Conservation (phyloP, 2,113 vertebrate species). For the Phrynosoma platyrhinos region DNA sequence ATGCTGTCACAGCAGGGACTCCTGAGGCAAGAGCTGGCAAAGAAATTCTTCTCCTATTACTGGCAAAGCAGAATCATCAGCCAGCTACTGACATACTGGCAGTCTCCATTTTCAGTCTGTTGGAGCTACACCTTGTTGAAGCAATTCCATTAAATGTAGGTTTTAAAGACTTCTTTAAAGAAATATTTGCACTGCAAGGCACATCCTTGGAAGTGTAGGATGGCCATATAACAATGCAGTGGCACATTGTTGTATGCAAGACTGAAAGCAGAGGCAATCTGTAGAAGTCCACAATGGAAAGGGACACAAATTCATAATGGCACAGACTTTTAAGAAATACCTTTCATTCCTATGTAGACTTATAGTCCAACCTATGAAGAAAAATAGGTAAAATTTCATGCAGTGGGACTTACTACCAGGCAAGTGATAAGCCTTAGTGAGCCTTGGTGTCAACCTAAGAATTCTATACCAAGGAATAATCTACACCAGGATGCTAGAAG, state of each 20-base stretch:
- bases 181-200: slow-evolving; percentile 67
- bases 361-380: too few species aligned
- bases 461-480: not conserved
- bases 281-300: slow-evolving; percentile 50
- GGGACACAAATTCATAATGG: not conserved
- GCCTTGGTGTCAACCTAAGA: not conserved
- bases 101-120: slow-evolving; percentile 73
- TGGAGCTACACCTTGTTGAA: slow-evolving; percentile 63
- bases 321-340: not conserved
- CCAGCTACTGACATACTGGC: slow-evolving; percentile 69
- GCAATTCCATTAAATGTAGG: slow-evolving; percentile 77
- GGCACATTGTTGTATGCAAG: slow-evolving; percentile 39
- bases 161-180: slow-evolving; percentile 61
- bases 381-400: too few species aligned
- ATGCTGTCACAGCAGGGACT: slow-evolving; percentile 76
- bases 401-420: not conserved
- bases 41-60: slow-evolving; percentile 57
- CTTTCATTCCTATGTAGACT: too few species aligned
- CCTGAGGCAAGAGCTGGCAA: slow-evolving; percentile 67
- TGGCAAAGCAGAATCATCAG: slow-evolving; percentile 68
- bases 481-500: too few species aligned
- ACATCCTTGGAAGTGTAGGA: slow-evolving; percentile 54
- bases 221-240: slow-evolving; percentile 40
- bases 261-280: slow-evolving; percentile 26
- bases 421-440: not conserved